Conservation (phyloP, 2,113 vertebrate species). For the Platichthys flesus region DNA sequence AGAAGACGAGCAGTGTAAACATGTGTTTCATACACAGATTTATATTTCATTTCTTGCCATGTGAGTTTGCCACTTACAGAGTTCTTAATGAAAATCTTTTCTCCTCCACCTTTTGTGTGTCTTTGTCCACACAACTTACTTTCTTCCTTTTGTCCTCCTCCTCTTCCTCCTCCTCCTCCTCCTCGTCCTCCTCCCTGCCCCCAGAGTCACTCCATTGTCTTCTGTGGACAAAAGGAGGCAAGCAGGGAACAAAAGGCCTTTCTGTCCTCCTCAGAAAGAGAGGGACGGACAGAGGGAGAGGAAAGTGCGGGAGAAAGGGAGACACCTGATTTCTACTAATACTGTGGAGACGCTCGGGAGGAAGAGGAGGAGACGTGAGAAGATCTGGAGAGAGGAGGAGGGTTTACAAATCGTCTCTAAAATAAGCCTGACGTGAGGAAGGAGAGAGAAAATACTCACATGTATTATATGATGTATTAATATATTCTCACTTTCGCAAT, state of each 20-base stretch:
- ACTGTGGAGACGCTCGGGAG: too few relatives aligned
- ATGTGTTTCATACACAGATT: too few relatives aligned
- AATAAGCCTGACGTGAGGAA: too few relatives aligned
- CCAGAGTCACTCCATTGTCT: constrained; percentile 46
- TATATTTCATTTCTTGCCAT: too few relatives aligned
- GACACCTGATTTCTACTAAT: background rate
- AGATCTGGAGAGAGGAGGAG: background rate
- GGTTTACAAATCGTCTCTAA: too few relatives aligned
- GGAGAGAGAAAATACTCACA: too few relatives aligned
- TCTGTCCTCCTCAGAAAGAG: constrained; percentile 32
- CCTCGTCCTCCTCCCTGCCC: background rate
- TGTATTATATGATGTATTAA: too few relatives aligned
- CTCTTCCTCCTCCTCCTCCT: background rate
- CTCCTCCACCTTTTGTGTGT: background rate
- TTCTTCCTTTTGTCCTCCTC: background rate
- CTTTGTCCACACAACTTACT: background rate
- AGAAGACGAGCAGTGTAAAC: too few relatives aligned
- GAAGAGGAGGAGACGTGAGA: background rate
- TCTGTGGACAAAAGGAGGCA: constrained; percentile 53
- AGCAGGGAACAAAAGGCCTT: constrained; percentile 50
- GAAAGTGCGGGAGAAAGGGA: background rate
- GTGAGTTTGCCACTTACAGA: too few relatives aligned
- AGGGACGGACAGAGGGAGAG: background rate
- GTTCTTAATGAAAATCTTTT: background rate
- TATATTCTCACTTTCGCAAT: too few relatives aligned